Evolutionary conservation across 2,888 invertebrate species (phyloP), one percentile per base, ranked within the genome.

Genomic region (Busseola fusca): DNA sequence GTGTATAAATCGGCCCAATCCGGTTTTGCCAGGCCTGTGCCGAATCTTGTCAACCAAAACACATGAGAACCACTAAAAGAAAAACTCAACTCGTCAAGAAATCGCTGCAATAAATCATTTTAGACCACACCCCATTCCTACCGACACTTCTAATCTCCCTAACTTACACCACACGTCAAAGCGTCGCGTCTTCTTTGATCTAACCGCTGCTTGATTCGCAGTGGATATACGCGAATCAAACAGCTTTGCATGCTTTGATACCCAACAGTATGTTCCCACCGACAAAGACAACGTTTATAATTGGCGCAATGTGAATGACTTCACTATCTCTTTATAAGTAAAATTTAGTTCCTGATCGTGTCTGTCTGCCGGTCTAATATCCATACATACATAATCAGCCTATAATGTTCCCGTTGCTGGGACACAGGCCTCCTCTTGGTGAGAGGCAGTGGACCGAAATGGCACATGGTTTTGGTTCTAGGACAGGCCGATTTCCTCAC

Each of bases 171-270:
- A 78, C 69, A 71, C 83, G 69, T 77, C 78, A 83, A 78, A 82
- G 67, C 67, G 62, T 34, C 30, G 74, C 81, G 81, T 72, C 69
- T 65, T 68, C 87, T 87, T 89, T 88, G 86, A 89, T 89, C 84
- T 83, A 72, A 64, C 85, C 86, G 86, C 82, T 80, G 82, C 84
- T 87, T 87, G 84, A 86, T 85, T 86, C 80, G 84, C 82, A 84
- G 84, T 86, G 87, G 79, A 79, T 86, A 79, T 78, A 77, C 77
- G 85, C 87, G 76, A 88, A 89, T 80, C 78, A 81, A 86, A 86
- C 82, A 82, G 78, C 83, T 89, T 86, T 87, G 85, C 86, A 87
- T 84, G 86, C 82, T 84, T 82, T 77, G 74, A 82, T 78, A 76
- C 66, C 74, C 80, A 74, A 52, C 70, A 60, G 64, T 64, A 62